Evolutionary conservation across 1,140 invertebrate species (phyloP), one percentile per base, ranked within the genome.

Genomic region (Eriosoma lanigerum): DNA sequence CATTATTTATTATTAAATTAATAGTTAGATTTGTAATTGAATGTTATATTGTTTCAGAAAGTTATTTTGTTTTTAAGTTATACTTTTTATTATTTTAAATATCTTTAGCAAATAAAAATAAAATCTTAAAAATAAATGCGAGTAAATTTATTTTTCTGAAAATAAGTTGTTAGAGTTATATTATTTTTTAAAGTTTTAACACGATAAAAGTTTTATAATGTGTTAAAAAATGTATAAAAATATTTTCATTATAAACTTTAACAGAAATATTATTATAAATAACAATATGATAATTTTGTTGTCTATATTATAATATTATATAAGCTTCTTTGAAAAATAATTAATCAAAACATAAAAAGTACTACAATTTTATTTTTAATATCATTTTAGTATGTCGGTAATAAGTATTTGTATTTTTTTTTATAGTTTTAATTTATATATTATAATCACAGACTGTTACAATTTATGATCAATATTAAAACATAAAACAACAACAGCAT

Each of bases 181-280:
- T 38, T 52, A 52, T 72, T 52, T 29, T 72, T 72, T 15, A 29
- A 52, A 52, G 15, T 72, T 72, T 52, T 72, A 72, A 72, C 52
- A 72, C 48, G 46, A 52, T 72, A 32, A 70, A 70, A 52, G 46
- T 72, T 72, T 72, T 52, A 29, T 52, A 72, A 72, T 52, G 17
- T 52, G 46, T 68, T 46, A 48, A 68, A 48, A 68, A 48, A 68
- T 17, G n/a, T 48, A 72, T 72, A 72, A 70, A 50, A 72, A 70
- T 70, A 48, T 70, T 46, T 48, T 48, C 21, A 52, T 26, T 29
- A 50, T 26, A 19, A 72, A 72, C 68, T 50, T 52, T 29, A 24
- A 32, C 21, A n/a, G 29, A 29, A 72, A 72, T 52, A 32, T 19
- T 38, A 21, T 9, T 17, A 29, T 15, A 10, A 70, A 48, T 19